Conservation (phyloP, 2,797 vertebrate genomes). For the Paramormyrops hopkinsi region DNA sequence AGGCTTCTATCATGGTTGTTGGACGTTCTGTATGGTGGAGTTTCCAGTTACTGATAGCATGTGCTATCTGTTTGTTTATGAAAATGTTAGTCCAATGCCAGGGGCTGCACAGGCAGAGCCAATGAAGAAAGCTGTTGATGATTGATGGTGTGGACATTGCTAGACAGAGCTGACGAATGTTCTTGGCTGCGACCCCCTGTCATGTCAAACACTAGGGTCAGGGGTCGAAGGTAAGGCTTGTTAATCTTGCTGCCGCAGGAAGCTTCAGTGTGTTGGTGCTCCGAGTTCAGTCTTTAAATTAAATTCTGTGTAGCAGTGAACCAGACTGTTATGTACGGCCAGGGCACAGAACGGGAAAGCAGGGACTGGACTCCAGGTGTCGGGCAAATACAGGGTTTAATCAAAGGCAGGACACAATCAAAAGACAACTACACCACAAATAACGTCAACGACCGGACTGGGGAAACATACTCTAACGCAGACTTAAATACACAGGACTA, state of each 20-base stretch:
- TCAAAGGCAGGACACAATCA: background rate
- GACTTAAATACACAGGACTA: background rate
- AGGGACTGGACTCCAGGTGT: background rate
- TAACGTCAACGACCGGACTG: background rate
- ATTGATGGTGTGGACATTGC: constrained; percentile 1
- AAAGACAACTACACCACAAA: background rate
- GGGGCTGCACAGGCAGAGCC: background rate
- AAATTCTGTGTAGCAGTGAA: background rate
- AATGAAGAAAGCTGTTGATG: background rate
- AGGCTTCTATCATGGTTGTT: background rate
- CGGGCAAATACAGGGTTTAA: background rate
- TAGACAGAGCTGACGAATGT: background rate
- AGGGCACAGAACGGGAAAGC: background rate
- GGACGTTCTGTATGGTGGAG: background rate
- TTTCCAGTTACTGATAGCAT: background rate
- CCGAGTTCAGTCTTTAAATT: background rate
- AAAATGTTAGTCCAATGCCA: background rate
- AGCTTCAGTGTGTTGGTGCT: background rate
- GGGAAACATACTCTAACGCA: background rate
- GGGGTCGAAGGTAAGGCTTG: constrained; percentile 6
- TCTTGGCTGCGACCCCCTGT: constrained; percentile 4
- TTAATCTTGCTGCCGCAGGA: constrained; percentile 6
- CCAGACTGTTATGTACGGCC: background rate
- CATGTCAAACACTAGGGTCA: background rate
- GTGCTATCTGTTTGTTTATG: constrained; percentile 8